A percentile compares a stretch with the other conserved stretches of the same genome.
These are phyloP conservation scores for Lepus europaeus DNA, from an alignment of 2,113 vertebrate genomes.

Conservation along the genomic window DNA sequence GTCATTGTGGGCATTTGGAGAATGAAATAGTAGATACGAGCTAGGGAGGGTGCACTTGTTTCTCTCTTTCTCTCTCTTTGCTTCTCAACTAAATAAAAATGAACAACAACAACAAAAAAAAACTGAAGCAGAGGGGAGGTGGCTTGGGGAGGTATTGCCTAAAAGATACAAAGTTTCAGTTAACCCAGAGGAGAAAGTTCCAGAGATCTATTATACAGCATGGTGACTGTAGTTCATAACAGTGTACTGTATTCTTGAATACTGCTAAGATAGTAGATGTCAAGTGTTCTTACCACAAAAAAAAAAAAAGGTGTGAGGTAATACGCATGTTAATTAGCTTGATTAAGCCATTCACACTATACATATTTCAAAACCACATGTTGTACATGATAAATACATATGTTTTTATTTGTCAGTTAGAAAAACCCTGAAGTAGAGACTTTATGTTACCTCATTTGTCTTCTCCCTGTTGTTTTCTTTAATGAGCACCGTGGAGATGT, in stretches of 20 bases:
- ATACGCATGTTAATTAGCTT: neutral
- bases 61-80: too few species aligned
- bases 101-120: too few species aligned
- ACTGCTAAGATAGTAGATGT: neutral
- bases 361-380: neutral
- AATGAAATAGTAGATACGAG: too few species aligned
- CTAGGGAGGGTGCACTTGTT: too few species aligned
- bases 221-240: neutral
- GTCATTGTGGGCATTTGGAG: too few species aligned
- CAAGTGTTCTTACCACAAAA: neutral
- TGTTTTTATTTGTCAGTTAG: neutral
- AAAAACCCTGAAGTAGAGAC: neutral
- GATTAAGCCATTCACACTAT: neutral
- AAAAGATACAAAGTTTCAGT: neutral
- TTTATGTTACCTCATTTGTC: slow-evolving; percentile 29
- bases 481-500: slow-evolving; percentile 34
- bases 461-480: slow-evolving; percentile 58
- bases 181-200: neutral
- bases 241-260: neutral
- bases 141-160: neutral
- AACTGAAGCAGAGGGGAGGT: too few species aligned
- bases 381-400: neutral
- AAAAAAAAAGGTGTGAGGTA: neutral
- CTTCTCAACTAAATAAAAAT: too few species aligned
- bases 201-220: neutral